Evolutionary conservation across 1,140 invertebrate species (phyloP).

Genomic region (Popillia japonica): DNA sequence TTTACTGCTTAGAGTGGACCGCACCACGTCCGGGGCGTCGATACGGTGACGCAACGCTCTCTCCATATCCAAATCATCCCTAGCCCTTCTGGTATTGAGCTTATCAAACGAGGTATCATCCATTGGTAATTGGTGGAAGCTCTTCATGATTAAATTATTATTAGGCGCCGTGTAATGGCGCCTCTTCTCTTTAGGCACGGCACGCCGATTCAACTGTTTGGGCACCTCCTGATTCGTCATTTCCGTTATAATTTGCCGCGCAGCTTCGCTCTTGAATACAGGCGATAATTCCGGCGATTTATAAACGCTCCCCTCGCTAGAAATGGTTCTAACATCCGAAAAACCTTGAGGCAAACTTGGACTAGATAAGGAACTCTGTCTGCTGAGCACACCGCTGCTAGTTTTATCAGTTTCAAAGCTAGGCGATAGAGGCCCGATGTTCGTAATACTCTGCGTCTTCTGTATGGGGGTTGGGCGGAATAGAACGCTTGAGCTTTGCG

Average conservation of each 20-base stretch:
- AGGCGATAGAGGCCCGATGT: conserved; percentile 32
- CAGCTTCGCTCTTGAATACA: conserved; percentile 85
- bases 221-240: conserved; percentile 68
- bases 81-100: conserved; percentile 64
- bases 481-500: conserved; percentile 51
- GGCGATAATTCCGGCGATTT: conserved; percentile 63
- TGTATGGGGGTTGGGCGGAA: conserved; percentile 50
- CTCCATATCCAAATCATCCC: conserved; percentile 89
- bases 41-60: conserved; percentile 74
- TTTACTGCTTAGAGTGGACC: conserved; percentile 75
- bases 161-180: conserved; percentile 88
- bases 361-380: conserved; percentile 49
- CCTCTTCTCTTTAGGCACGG: conserved; percentile 80
- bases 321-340: conserved; percentile 38
- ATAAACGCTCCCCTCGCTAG: conserved; percentile 46
- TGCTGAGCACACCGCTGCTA: conserved; percentile 43
- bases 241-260: conserved; percentile 84
- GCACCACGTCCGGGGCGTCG: conserved; percentile 83
- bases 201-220: conserved; percentile 60
- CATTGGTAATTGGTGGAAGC: conserved; percentile 52
- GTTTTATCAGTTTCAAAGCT: conserved; percentile 36
- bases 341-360: conserved; percentile 49
- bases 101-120: conserved; percentile 51
- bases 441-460: conserved; percentile 49
- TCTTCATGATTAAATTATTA: conserved; percentile 57